Evolutionary conservation across 2,888 invertebrate genomes (phyloP), one percentile per base, ranked within the genome.

Genomic region (Gibbula magus): DNA sequence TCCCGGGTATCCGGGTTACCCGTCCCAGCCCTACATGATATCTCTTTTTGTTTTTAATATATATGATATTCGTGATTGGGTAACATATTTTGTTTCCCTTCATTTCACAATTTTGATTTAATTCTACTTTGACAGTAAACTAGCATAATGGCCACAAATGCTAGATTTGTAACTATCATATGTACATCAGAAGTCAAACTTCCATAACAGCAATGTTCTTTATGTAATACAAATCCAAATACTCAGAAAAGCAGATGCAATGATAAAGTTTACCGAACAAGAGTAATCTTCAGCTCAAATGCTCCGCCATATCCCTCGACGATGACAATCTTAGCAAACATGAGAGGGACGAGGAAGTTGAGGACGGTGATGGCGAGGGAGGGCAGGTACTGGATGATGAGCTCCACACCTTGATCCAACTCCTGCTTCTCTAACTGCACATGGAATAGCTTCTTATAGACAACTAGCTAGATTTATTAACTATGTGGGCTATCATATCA

Each of bases 231-330:
- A 77, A 4, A 13, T 5, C 18, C 32, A 75, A 5, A 56, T 20
- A 66, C 18, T 32, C 22, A 79, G 20, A 79, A 25, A 54, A n/a
- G 18, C n/a, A 22, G 45, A 29, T 75, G 39, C 16, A 7, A 35
- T 20, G 18, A 10, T 39, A 29, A 20, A 74, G 29, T 80, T 77
- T 77, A 92, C 91, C 97, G 94, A 18, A 96, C 92, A 1, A 97
- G 91, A 0, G 95, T 95, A 3, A 97, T 93, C 80, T 96, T 94
- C 0, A 97, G 94, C 0, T 95, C 95, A 86, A 95, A 95, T 0
- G 95, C 93, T 0, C 96, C 96, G 81, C 94, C 95, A 91, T 97
- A 97, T 78, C 95, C 94, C 91, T 97, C 97, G 80, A 95, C 95
- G 77, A 29, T 93, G 25, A 96, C 95, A 29, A 97, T 91, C 91